Percentiles rank a stretch among this genome's conserved stretches.
These are phyloP conservation scores for Apotomis betuletana DNA, from an alignment of 2,888 invertebrate species.

Conservation along the genomic window DNA sequence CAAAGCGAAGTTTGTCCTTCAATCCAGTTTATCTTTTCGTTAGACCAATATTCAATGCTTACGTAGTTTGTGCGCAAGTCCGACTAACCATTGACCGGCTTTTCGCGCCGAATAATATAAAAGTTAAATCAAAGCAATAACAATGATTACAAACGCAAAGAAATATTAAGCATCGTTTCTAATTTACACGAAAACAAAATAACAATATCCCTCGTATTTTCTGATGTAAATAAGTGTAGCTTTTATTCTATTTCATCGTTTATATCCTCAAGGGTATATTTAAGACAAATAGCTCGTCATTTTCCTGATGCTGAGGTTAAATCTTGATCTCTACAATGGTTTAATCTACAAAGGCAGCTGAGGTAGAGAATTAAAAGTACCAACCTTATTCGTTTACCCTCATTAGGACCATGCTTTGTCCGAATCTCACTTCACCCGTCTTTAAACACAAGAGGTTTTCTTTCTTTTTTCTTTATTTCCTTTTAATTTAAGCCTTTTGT, in stretches of 20 bases:
- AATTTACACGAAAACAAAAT: too few species aligned
- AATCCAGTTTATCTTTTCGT: too few species aligned
- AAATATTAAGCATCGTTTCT: too few species aligned
- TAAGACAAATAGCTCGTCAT: not conserved
- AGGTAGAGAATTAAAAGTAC: conserved; percentile 29
- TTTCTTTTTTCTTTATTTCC: conserved; percentile 48
- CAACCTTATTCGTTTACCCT: conserved; percentile 29
- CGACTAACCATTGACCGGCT: too few species aligned
- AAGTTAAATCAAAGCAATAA: too few species aligned
- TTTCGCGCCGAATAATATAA: too few species aligned
- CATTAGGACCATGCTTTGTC: conserved; percentile 28
- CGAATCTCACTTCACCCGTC: conserved; percentile 28
- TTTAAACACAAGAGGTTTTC: conserved; percentile 45
- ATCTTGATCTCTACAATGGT: conserved; percentile 22
- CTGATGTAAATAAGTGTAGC: not conserved
- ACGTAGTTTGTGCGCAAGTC: too few species aligned
- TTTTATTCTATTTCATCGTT: not conserved
- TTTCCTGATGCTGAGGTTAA: conserved; percentile 6
- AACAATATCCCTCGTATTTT: not conserved
- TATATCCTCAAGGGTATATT: not conserved
- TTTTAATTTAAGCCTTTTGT: conserved; percentile 73
- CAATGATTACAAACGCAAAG: too few species aligned
- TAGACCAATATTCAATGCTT: too few species aligned
- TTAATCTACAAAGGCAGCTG: conserved; percentile 24
- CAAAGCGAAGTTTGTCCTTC: too few species aligned